A percentile compares a stretch with the other conserved stretches of the same genome.
phyloP scores from a whole-genome alignment of 2,888 invertebrate genomes.

The Ceraclea dissimilis region DNA sequence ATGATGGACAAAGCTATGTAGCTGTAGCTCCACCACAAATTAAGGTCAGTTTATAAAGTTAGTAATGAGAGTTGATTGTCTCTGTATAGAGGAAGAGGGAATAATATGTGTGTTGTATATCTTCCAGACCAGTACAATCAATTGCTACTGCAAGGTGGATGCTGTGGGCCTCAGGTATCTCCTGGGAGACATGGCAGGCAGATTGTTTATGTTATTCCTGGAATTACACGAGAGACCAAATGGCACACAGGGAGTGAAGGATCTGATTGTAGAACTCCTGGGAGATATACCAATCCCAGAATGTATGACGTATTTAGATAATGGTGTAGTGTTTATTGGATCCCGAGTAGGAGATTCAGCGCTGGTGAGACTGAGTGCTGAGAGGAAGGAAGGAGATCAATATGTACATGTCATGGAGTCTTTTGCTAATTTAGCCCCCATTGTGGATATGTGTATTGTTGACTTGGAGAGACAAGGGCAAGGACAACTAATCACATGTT shows the following conservation, averaged over 20 bases:
- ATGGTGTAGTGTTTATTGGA: slow-evolving; percentile 94
- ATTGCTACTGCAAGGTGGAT: slow-evolving; percentile 92
- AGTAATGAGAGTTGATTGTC: slow-evolving; percentile 15
- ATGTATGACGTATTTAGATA: slow-evolving; percentile 95
- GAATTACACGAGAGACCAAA: slow-evolving; percentile 76
- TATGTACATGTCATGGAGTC: slow-evolving; percentile 94
- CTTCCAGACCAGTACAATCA: slow-evolving; percentile 80
- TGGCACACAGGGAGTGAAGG: slow-evolving; percentile 72
- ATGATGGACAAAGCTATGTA: slow-evolving; percentile 83
- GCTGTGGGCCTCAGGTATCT: slow-evolving; percentile 82
- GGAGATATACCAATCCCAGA: slow-evolving; percentile 93
- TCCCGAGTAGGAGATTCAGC: slow-evolving; percentile 96
- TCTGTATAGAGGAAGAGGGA: not conserved
- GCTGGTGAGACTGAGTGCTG: slow-evolving; percentile 78
- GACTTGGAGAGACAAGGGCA: slow-evolving; percentile 96
- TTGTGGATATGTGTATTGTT: slow-evolving; percentile 96
- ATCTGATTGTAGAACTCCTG: slow-evolving; percentile 86
- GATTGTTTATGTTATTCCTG: slow-evolving; percentile 91
- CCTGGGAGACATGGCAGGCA: slow-evolving; percentile 90
- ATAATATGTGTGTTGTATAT: slow-evolving; percentile 6
- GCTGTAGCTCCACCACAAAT: slow-evolving; percentile 93
- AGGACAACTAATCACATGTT: slow-evolving; percentile 96
- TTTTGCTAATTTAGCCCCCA: slow-evolving; percentile 95
- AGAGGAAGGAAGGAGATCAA: slow-evolving; percentile 76
- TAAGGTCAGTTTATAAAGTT: slow-evolving; percentile 55